Percentiles rank a stretch among this genome's conserved stretches.
Evolutionary conservation across 1,140 invertebrate genomes (phyloP).

Genomic region (Bombus difficillimus): DNA sequence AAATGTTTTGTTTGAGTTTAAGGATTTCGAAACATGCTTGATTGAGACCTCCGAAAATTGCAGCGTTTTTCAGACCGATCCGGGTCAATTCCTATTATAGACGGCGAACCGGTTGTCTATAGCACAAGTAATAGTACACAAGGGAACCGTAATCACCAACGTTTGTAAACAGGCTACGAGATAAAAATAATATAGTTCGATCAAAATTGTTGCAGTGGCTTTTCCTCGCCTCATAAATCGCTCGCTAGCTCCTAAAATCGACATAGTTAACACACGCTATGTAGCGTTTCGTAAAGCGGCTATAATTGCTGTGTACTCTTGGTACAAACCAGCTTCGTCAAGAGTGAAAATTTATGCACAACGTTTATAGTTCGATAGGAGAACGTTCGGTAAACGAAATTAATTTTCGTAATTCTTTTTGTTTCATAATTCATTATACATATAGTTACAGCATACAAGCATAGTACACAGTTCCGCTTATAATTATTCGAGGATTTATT

Average conservation of each 20-base stretch:
- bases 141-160: constrained; percentile 40
- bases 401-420: too few species aligned
- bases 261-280: background rate
- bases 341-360: background rate
- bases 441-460: background rate
- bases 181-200: constrained; percentile 53
- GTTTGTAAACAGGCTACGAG: constrained; percentile 29
- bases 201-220: constrained; percentile 13
- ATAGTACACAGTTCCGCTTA: background rate
- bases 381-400: background rate
- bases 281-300: background rate
- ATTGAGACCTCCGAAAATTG: constrained; percentile 45
- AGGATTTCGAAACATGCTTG: constrained; percentile 24
- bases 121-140: constrained; percentile 23
- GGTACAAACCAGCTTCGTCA: background rate
- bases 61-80: constrained; percentile 59
- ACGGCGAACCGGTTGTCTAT: constrained; percentile 37
- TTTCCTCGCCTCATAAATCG: background rate
- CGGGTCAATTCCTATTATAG: constrained; percentile 62
- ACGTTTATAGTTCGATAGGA: background rate
- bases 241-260: background rate
- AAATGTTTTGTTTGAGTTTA: background rate
- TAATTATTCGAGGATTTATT: background rate
- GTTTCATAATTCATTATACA: background rate
- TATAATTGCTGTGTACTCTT: background rate